Base-by-base conservation (phyloP, 2,888 invertebrate species). In the Conomelus anceps region DNA sequence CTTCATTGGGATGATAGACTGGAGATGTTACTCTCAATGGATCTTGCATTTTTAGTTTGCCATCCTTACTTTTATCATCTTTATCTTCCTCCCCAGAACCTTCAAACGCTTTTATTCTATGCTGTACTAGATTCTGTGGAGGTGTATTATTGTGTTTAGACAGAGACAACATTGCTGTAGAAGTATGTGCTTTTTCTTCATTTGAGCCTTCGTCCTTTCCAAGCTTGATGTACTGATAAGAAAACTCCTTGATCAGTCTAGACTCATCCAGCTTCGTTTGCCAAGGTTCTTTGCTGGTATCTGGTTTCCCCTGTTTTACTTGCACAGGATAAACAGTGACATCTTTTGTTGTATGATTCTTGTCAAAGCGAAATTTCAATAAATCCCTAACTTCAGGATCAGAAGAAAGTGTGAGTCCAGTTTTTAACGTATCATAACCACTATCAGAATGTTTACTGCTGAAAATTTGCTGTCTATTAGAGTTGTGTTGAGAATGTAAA, bases 141-240 rank as follows among this genome's bases (percentile, higher is more conserved):
- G 92, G 91, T 41, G 26, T 22, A 7, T 20, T 34, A 87, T n/a
- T 7, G 1, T 23, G 1, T 20, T 23, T 23, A 0, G 23, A 22
- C 17, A 7, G 41, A 22, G n/a, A 84, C 20, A 89, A 26, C 0
- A 87, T 86, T 22, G 88, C 86, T 41, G 85, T 88, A 26, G 89
- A 23, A 20, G 88, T 88, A 23, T 84, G 88, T 1, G 41, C 87
- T 41, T 88, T 89, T 26, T 88, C 86, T 24, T 89, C 89, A 22
- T 89, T 88, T 87, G 87, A 86, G 17, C 89, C 89, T 41, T 90
- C 90, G 22, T 90, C 89, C 86, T 90, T 91, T 29, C 90, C 90
- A 0, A 93, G 92, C 34, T 92, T 93, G 85, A 93, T 93, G 87
- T 93, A 93, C 89, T 93, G 93, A 90, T 93, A 93, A 0, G 93